Percentiles rank a stretch among this genome's conserved stretches.
Evolutionary conservation across 2,888 invertebrate genomes (phyloP).

Genomic region (Escarpia spicata): DNA sequence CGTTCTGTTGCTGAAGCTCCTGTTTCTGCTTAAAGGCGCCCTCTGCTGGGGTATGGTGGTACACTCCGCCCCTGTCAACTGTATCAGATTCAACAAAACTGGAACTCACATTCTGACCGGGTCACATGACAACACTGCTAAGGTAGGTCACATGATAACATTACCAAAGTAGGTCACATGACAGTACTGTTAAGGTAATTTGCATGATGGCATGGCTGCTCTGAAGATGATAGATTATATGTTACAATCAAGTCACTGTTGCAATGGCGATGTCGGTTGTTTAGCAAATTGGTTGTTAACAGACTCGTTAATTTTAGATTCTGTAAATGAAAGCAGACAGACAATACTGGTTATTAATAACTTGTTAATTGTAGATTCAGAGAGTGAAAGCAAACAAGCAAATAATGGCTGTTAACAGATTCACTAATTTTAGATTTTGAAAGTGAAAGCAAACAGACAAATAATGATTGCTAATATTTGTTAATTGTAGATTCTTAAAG

Average conservation of each 20-base stretch:
- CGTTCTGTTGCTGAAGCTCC: background rate
- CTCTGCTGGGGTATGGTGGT: background rate
- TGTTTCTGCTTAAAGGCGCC: background rate
- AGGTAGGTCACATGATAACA: constrained; percentile 40
- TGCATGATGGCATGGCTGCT: too few species aligned
- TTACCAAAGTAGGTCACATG: background rate
- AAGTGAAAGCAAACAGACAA: background rate
- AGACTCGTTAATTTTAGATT: too few species aligned
- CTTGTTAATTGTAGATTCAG: background rate
- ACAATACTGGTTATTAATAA: background rate
- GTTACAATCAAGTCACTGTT: too few species aligned
- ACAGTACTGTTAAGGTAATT: too few species aligned
- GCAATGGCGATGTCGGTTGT: too few species aligned
- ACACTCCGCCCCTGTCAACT: constrained; percentile 44
- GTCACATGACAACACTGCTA: constrained; percentile 50
- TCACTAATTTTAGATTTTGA: too few species aligned
- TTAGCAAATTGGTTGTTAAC: too few species aligned
- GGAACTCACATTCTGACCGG: constrained; percentile 48
- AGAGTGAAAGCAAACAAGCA: background rate
- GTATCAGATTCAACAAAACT: constrained; percentile 46
- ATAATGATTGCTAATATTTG: too few species aligned
- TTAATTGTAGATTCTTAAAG: too few species aligned
- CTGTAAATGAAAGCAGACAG: background rate
- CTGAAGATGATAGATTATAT: too few species aligned
- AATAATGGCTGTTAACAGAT: too few species aligned